phyloP scores from a whole-genome alignment of 2,888 invertebrate genomes.

The Cryptocephalus primarius region DNA sequence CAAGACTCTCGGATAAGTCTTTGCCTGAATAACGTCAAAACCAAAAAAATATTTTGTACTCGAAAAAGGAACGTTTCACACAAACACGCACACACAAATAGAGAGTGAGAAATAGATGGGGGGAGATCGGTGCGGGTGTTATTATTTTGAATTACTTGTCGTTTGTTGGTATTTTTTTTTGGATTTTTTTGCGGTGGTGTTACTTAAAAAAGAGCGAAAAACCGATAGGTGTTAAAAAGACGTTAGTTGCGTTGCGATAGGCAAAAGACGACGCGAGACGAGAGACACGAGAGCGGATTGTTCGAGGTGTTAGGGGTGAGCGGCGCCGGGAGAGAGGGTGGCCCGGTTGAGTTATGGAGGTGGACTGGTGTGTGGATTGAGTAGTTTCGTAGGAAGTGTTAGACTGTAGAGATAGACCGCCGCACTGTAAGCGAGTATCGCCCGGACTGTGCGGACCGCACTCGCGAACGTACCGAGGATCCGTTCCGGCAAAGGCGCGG shows the following conservation, averaged over 20 bases:
- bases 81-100: slow-evolving; percentile 4
- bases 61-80: slow-evolving; percentile 24
- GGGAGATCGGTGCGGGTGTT: slow-evolving; percentile 4
- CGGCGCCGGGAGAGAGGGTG: too few relatives aligned
- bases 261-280: slow-evolving; percentile 4
- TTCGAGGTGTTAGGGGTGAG: too few relatives aligned
- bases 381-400: slow-evolving; percentile 31
- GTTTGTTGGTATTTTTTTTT: slow-evolving; percentile 1
- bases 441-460: slow-evolving; percentile 39
- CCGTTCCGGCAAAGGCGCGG: slow-evolving; percentile 17
- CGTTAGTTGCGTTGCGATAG: slow-evolving; percentile 1
- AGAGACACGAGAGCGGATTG: too few relatives aligned
- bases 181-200: slow-evolving; percentile 1
- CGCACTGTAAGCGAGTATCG: slow-evolving; percentile 47
- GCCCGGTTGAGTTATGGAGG: not conserved
- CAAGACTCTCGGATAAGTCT: slow-evolving; percentile 30
- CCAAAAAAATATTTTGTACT: slow-evolving; percentile 30
- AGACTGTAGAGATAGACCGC: slow-evolving; percentile 39
- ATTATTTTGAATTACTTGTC: not conserved
- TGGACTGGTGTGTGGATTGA: slow-evolving; percentile 18
- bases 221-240: slow-evolving; percentile 2
- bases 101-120: not conserved
- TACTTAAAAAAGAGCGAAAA: slow-evolving; percentile 3
- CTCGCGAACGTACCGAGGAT: slow-evolving; percentile 20
- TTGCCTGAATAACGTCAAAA: slow-evolving; percentile 32